Percentiles rank a stretch among this genome's conserved stretches.
Conservation (phyloP, 2,797 vertebrate species). For the Danio tinwini region DNA sequence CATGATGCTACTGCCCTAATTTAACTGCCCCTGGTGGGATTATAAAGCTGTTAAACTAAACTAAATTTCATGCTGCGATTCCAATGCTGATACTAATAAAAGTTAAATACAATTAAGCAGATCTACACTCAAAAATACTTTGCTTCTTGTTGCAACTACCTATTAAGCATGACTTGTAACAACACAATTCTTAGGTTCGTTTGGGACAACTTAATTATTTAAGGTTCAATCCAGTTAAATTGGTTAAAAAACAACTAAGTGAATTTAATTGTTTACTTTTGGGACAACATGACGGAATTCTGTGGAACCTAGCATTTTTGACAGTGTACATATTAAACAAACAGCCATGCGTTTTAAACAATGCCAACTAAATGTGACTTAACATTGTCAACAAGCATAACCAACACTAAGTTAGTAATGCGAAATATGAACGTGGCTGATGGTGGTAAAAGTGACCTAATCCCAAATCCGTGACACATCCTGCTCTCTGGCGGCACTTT, state of each 20-base stretch:
- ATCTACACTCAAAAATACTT: background rate
- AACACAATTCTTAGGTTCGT: no score
- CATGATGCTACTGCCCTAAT: no score
- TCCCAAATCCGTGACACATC: conserved; percentile 30
- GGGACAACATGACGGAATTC: no score
- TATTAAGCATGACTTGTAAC: no score
- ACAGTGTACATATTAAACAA: background rate
- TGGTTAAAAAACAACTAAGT: no score
- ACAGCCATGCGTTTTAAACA: background rate
- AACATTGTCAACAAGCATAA: background rate
- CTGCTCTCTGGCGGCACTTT: conserved; percentile 10
- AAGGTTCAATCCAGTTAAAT: no score
- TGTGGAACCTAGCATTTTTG: no score
- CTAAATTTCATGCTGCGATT: background rate
- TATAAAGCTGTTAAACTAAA: no score
- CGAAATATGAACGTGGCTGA: conserved; percentile 3
- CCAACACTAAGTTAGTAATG: background rate
- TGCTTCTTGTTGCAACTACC: no score
- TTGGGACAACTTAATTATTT: no score
- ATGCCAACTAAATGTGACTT: background rate
- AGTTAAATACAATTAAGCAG: background rate
- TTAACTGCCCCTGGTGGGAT: no score
- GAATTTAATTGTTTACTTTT: no score
- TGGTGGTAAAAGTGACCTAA: background rate
- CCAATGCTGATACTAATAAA: background rate